Evolutionary conservation across 2,888 invertebrate genomes (phyloP).

Genomic region (Argynnis bischoffii): DNA sequence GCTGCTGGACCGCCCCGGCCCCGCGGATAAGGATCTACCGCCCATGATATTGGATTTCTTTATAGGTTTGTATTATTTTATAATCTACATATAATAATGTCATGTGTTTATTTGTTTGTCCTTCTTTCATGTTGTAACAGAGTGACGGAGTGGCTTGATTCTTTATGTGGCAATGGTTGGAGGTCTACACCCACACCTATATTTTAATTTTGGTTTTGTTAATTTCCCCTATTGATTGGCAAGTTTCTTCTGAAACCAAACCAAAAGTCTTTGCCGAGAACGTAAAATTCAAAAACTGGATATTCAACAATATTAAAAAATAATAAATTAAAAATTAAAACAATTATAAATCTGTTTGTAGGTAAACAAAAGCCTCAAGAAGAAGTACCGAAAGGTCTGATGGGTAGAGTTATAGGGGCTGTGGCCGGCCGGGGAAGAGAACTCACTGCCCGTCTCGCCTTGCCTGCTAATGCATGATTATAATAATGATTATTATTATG

Average conservation of each 20-base stretch:
- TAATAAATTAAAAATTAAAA: too few relatives aligned
- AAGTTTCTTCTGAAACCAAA: too few relatives aligned
- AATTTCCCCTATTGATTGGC: too few relatives aligned
- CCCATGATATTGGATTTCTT: slow-evolving; percentile 61
- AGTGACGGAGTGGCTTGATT: too few relatives aligned
- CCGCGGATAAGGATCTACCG: slow-evolving; percentile 56
- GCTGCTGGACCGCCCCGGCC: slow-evolving; percentile 54
- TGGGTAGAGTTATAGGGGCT: slow-evolving; percentile 68
- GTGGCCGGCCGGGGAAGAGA: slow-evolving; percentile 69
- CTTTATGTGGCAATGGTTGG: too few relatives aligned
- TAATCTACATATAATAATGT: too few relatives aligned
- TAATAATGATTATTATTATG: not conserved
- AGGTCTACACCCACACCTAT: not conserved
- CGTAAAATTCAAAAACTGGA: too few relatives aligned
- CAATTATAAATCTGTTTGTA: slow-evolving; percentile 17
- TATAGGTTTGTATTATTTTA: slow-evolving; percentile 42
- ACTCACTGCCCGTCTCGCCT: slow-evolving; percentile 63
- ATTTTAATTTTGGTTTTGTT: too few relatives aligned
- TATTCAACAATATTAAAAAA: too few relatives aligned
- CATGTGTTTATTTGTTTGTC: too few relatives aligned
- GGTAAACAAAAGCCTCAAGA: slow-evolving; percentile 43
- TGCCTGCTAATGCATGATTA: slow-evolving; percentile 57
- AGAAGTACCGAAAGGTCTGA: slow-evolving; percentile 52
- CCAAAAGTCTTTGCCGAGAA: too few relatives aligned
- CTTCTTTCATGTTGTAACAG: too few relatives aligned